Base-by-base conservation (phyloP, 2,113 vertebrate genomes). In the Catagonus wagneri region DNA sequence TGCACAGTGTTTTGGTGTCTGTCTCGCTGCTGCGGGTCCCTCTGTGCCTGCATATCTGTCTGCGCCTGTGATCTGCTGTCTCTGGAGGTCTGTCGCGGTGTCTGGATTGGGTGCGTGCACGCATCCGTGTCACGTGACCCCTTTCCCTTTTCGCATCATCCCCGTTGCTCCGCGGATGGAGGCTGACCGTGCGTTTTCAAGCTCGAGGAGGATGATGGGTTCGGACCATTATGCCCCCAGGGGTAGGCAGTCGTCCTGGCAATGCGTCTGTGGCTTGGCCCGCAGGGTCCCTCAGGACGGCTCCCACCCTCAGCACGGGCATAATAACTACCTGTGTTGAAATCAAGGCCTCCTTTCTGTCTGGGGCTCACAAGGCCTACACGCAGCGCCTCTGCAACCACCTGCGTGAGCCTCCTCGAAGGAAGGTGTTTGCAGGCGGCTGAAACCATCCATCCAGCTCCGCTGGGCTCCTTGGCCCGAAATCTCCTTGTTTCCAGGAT, bases 101-200 rank as follows among this genome's bases (percentile, higher is more conserved):
- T 75, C 4, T 20, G 27, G 63, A 23, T 61, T 84, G 29, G 12
- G 66, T 32, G 15, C 52, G 72, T 16, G 12, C 22, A 3, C 2
- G 6, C 3, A 4, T 11, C 9, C 7, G 0, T 4, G 27, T 81
- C 22, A 2, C 1, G 0, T 27, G 52, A 93, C 39, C 54, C 20
- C 11, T 52, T 54, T 54, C 54, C 9, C 25, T 78, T 56, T 83
- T 66, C 50, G 44, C 6, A 4, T 12, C 9, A 52, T 9, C 34
- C 6, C 25, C 54, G 19, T 83, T 88, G 68, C 68, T 32, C 23
- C 39, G 15, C 60, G 79, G 15, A 23, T 25, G 19, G 56, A 69
- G 1, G 16, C 58, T 79, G 83, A 22, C 13, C 2, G 19, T 58
- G 32, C 4, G 14, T 92, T 76, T 94, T 58, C 27, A 58, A 52